Percentiles rank a stretch among this genome's conserved stretches.
These are phyloP conservation scores for Dasypus novemcinctus DNA, from an alignment of 2,113 vertebrate species.

Conservation along the genomic window DNA sequence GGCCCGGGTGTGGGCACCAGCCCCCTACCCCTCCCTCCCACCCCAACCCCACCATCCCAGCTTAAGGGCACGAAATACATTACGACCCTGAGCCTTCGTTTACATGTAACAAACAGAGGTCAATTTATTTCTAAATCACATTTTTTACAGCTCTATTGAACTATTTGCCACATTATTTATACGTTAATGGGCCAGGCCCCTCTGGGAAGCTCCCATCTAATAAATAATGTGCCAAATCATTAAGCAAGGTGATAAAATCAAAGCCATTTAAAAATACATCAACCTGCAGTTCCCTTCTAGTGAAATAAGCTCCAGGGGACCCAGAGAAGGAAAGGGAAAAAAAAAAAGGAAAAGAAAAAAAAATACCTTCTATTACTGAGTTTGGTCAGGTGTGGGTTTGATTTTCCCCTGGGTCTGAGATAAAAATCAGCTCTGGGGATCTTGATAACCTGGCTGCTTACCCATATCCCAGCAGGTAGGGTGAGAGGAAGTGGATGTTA, in stretches of 20 bases:
- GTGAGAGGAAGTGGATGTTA: neutral
- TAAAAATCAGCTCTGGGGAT: constrained; percentile 69
- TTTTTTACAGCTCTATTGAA: constrained; percentile 88
- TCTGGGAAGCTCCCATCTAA: constrained; percentile 84
- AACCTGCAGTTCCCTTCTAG: constrained; percentile 83
- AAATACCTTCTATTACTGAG: constrained; percentile 68
- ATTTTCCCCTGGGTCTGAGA: constrained; percentile 29
- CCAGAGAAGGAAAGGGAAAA: neutral
- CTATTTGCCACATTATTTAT: constrained; percentile 90
- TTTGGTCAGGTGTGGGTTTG: constrained; percentile 55
- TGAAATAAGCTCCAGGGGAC: constrained; percentile 85
- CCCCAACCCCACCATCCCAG: constrained; percentile 30
- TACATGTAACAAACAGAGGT: constrained; percentile 84
- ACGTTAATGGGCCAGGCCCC: constrained; percentile 86
- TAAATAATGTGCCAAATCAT: constrained; percentile 89
- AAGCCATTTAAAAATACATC: constrained; percentile 90
- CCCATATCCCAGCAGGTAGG: constrained; percentile 30
- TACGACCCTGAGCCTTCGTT: constrained; percentile 84
- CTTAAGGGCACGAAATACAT: constrained; percentile 81
- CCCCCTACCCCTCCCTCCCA: constrained; percentile 29
- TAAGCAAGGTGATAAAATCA: constrained; percentile 89
- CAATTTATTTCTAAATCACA: constrained; percentile 88
- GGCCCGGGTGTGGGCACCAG: neutral
- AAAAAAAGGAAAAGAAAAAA: neutral
- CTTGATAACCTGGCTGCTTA: constrained; percentile 48